Evolutionary conservation across 2,888 invertebrate genomes (phyloP).

Genomic region (Marasmarcha lunaedactyla): DNA sequence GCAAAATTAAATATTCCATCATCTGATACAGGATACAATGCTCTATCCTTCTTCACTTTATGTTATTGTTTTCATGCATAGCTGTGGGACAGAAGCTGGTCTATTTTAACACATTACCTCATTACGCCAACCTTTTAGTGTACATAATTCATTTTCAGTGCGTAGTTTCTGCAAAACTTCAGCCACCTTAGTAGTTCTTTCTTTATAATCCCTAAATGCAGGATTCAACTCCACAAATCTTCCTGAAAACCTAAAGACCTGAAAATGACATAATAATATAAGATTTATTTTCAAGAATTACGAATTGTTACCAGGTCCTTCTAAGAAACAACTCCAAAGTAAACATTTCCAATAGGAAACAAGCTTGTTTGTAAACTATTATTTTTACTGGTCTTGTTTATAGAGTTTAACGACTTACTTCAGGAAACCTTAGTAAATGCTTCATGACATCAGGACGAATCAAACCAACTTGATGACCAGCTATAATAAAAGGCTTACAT

Average conservation of each 20-base stretch:
- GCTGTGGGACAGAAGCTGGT: no score
- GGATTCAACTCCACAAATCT: slow-evolving; percentile 87
- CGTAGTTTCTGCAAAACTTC: slow-evolving; percentile 82
- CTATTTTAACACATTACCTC: slow-evolving; percentile 72
- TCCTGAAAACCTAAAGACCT: slow-evolving; percentile 80
- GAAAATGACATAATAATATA: no score
- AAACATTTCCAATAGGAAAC: no score
- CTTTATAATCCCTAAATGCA: slow-evolving; percentile 86
- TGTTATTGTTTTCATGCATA: no score
- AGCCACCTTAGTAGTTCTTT: slow-evolving; percentile 82
- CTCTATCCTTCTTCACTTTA: no score
- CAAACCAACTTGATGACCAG: slow-evolving; percentile 90
- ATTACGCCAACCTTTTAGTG: slow-evolving; percentile 92
- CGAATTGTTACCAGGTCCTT: no score
- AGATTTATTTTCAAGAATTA: not conserved
- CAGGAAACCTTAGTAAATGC: slow-evolving; percentile 83
- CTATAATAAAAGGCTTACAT: slow-evolving; percentile 89
- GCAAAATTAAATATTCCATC: no score
- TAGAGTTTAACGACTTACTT: slow-evolving; percentile 72
- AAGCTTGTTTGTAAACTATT: no score
- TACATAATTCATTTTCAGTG: slow-evolving; percentile 80
- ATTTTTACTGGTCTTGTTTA: no score
- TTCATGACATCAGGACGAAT: slow-evolving; percentile 87
- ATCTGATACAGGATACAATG: no score
- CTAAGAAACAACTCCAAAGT: slow-evolving; percentile 1